Base-by-base conservation (phyloP, 2,888 invertebrate species). In the Boloria euphrosyne region DNA sequence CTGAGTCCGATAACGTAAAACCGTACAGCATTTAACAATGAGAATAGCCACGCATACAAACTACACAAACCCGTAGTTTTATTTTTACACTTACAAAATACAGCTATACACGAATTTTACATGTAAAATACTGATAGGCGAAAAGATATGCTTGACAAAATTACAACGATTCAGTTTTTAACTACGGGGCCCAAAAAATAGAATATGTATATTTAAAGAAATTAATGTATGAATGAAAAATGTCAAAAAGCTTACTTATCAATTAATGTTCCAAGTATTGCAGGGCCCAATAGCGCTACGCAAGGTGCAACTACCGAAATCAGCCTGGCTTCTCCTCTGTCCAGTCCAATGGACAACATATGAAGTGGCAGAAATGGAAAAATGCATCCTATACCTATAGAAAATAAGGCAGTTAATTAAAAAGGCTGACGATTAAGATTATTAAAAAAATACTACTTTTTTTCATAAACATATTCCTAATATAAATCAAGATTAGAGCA, bases 311-410 rank as follows among this genome's bases (percentile, higher is more conserved):
- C 93, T 52, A 96, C 95, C 64, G 96, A 97, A 76, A 98, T 95
- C 65, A 95, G 93, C 18, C 96, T 94, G 44, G 95, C 94, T 84
- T 98, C 96, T 62, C 94, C 93, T 70, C 94, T 89, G 62, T 95
- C 95, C 73, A 98, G 84, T 1, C 97, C 97, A 71, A 95, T 92
- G 68, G 93, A 90, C 71, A 93, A 88, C 95, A 96, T 96, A 86
- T 96, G 97, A 67, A 96, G 92, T 17, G 96, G 95, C 70, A 98
- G 94, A 86, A 96, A 96, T 7, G 97, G 96, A 78, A 96, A 94
- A 71, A 98, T 93, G 76, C 96, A 95, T 73, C 97, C 96, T 77
- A 97, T 90, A 74, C 96, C 97, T 97, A 86, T 59, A 80, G 66
- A 69, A 72, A 69, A 71, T 0, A 38, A 59, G n/a, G 27, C 1